These are phyloP conservation scores for Neoascia interrupta DNA, from an alignment of 2,888 invertebrate species.

Conservation along the genomic window DNA sequence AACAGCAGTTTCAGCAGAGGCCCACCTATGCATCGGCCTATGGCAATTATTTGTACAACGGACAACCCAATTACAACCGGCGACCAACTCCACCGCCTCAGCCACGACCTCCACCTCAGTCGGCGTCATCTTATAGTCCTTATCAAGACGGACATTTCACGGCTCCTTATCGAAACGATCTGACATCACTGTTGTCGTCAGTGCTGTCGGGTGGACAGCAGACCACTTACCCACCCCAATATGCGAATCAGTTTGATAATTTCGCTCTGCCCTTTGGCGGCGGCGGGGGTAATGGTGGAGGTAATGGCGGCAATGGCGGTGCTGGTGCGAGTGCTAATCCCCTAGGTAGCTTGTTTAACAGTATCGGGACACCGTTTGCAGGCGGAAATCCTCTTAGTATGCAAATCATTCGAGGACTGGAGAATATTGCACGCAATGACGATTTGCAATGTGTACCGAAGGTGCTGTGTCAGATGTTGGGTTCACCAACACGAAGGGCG, in stretches of 20 bases:
- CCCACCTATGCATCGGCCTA: conserved; percentile 57
- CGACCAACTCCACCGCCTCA: conserved; percentile 50
- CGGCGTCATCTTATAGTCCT: conserved; percentile 46
- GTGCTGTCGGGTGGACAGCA: conserved; percentile 29
- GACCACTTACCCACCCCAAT: conserved; percentile 68
- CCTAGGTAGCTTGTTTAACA: conserved; percentile 76
- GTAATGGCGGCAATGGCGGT: too few species aligned
- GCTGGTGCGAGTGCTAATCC: conserved; percentile 70
- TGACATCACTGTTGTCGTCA: conserved; percentile 33
- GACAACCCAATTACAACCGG: conserved; percentile 75
- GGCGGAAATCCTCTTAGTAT: conserved; percentile 74
- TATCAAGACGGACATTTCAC: conserved; percentile 66
- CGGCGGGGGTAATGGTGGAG: too few species aligned
- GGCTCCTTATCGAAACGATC: conserved; percentile 60
- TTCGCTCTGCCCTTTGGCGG: conserved; percentile 73
- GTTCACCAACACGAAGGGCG: conserved; percentile 79
- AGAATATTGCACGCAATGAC: conserved; percentile 85
- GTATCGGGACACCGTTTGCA: conserved; percentile 72
- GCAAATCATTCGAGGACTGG: conserved; percentile 80
- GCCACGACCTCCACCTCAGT: conserved; percentile 28
- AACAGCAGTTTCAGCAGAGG: conserved; percentile 31
- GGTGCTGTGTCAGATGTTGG: conserved; percentile 88
- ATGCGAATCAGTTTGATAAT: conserved; percentile 78
- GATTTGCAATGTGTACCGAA: conserved; percentile 89
- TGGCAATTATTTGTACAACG: conserved; percentile 74